Evolutionary conservation across 2,113 vertebrate species (phyloP).

Genomic region (Speoplatyrhinus poulsoni): DNA sequence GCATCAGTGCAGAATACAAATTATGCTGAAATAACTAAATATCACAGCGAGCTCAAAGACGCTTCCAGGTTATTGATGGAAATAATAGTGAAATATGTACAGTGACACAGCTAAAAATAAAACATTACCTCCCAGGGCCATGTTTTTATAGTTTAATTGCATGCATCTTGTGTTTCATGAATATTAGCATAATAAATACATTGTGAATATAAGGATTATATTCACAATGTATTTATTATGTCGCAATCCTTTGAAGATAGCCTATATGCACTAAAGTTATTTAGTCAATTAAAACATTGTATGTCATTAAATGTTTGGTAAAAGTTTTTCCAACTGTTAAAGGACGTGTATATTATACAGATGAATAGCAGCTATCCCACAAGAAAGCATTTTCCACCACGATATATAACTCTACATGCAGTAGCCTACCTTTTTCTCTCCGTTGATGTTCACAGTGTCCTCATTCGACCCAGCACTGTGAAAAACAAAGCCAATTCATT

Average conservation of each 20-base stretch:
- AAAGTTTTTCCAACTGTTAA: too few relatives aligned
- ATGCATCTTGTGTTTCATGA: not conserved
- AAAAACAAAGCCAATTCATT: constrained; percentile 1
- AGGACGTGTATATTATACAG: too few relatives aligned
- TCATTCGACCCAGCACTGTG: constrained; percentile 11
- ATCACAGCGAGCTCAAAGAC: constrained; percentile 26
- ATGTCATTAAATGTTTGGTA: too few relatives aligned
- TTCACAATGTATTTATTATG: too few relatives aligned
- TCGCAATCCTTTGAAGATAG: too few relatives aligned
- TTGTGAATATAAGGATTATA: not conserved
- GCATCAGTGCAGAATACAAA: constrained; percentile 66
- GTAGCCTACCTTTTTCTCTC: too few relatives aligned
- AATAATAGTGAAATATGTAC: not conserved
- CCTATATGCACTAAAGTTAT: too few relatives aligned
- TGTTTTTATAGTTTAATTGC: not conserved
- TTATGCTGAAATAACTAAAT: constrained; percentile 16
- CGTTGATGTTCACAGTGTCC: constrained; percentile 32
- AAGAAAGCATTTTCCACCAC: too few relatives aligned
- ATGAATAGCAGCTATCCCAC: too few relatives aligned
- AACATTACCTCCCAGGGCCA: not conserved
- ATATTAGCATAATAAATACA: not conserved
- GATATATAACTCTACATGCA: too few relatives aligned
- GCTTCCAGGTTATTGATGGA: constrained; percentile 10
- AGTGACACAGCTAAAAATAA: not conserved
- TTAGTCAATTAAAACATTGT: too few relatives aligned